A percentile compares a stretch with the other conserved stretches of the same genome.
These are phyloP conservation scores for Lanius collurio DNA, from an alignment of 2,113 vertebrate species.

Conservation along the genomic window DNA sequence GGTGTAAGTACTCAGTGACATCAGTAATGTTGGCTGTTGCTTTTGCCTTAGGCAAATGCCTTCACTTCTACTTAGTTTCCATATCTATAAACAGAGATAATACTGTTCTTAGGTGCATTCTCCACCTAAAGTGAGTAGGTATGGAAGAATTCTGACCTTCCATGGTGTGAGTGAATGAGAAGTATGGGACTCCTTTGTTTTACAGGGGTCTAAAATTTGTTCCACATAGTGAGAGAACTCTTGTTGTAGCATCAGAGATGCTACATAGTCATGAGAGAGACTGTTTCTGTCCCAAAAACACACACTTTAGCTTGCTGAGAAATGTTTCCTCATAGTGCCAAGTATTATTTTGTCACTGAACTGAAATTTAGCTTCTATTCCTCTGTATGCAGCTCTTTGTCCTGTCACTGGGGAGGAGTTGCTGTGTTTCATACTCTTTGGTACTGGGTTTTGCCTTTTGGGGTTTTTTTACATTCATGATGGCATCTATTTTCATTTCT, in stretches of 20 bases:
- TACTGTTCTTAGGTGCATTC: not conserved
- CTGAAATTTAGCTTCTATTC: not conserved
- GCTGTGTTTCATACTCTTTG: not conserved
- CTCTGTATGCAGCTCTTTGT: not conserved
- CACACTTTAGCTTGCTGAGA: not conserved
- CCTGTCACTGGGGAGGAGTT: not conserved
- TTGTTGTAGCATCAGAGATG: not conserved
- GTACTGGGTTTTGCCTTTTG: not conserved
- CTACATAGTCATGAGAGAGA: fast-evolving
- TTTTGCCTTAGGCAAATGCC: not conserved
- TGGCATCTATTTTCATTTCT: not conserved
- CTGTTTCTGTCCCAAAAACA: not conserved
- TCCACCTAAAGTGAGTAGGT: not conserved
- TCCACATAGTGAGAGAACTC: not conserved
- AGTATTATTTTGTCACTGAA: not conserved
- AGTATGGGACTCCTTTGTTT: not conserved
- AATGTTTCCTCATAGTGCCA: not conserved
- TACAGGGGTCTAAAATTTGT: not conserved
- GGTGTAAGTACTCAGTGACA: not conserved
- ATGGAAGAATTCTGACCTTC: not conserved
- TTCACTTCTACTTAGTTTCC: not conserved
- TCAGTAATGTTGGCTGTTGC: not conserved
- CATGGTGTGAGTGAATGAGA: not conserved
- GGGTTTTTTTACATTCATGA: not conserved
- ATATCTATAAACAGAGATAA: not conserved